Evolutionary conservation across 1,140 invertebrate species (phyloP), one percentile per base, ranked within the genome.

Genomic region (Chrysomallon squamiferum): DNA sequence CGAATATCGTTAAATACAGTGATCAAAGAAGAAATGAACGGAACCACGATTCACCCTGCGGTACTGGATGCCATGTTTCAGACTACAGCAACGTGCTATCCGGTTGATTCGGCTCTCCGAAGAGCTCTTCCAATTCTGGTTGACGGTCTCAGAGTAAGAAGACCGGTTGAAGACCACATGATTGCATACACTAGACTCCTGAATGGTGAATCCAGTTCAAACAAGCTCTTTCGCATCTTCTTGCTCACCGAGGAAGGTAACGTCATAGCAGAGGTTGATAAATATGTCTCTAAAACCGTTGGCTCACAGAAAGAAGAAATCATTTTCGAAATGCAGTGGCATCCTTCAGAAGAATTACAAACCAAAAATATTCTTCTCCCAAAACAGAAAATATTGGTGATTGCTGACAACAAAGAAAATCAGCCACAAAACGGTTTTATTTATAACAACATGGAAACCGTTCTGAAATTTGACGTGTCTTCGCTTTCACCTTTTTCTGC

Each of bases 31-130:
- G 71, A 76, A 49, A 58, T 71, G 22, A 27, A 60, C 0, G 59
- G 38, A 6, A 76, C 73, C 13, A 64, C 65, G 33, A 57, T 78
- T 20, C 77, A 77, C 59, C 77, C 75, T 27, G 63, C 70, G 15
- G 63, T 77, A 38, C 58, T 77, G 11, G 75, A 75, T 68, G 69
- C 65, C 11, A 64, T 77, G 63, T 41, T 77, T 4, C 75, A 79
- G 59, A 74, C 68, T 4, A 15, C 50, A 13, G 50, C n/a, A 27
- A 27, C 50, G n/a, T 25, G n/a, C 50, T 27, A 25, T 1, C n/a
- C 3, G 3, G n/a, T 22, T 3, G 29, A 15, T 15, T 15, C 18
- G 13, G 50, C n/a, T 20, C n/a, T 20, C 35, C 35, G 15, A 38
- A 38, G 15, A 38, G 35, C 35, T 15, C 50, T 54, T 3, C 50